A percentile compares a stretch with the other conserved stretches of the same genome.
phyloP scores from a whole-genome alignment of 2,113 vertebrate genomes.

The Albula goreensis region DNA sequence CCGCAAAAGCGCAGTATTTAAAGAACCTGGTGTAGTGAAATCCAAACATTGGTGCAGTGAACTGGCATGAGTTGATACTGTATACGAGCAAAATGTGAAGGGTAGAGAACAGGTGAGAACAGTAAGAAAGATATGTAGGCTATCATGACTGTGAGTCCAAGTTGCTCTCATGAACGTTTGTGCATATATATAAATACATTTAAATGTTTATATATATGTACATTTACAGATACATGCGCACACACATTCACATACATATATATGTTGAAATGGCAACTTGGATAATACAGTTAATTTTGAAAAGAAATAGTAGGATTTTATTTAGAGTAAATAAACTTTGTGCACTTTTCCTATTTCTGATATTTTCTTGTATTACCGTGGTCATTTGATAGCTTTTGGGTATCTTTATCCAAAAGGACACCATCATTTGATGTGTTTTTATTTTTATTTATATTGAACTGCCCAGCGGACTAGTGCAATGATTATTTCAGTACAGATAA shows the following conservation, averaged over 20 bases:
- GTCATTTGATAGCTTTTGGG: conserved; percentile 45
- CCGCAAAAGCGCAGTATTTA: conserved; percentile 19
- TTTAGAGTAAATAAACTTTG: conserved; percentile 65
- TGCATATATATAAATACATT: conserved; percentile 28
- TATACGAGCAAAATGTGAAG: background rate
- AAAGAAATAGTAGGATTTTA: conserved; percentile 61
- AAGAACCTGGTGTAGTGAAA: background rate
- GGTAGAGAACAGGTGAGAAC: conserved; percentile 13
- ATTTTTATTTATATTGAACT: conserved; percentile 65
- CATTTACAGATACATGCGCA: no score
- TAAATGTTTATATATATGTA: no score
- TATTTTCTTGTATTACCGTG: conserved; percentile 44
- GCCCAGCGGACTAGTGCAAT: conserved; percentile 80
- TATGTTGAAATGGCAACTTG: conserved; percentile 38
- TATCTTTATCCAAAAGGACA: conserved; percentile 35
- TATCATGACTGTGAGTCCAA: conserved; percentile 42
- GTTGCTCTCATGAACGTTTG: conserved; percentile 23
- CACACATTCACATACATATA: conserved; percentile 4
- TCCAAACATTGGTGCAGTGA: conserved; percentile 27
- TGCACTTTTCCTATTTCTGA: conserved; percentile 78
- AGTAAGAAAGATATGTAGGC: conserved; percentile 7
- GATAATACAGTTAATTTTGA: conserved; percentile 57
- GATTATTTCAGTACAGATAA: conserved; percentile 58
- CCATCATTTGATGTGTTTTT: conserved; percentile 51
- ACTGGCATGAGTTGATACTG: conserved; percentile 33